These are phyloP conservation scores for Drosophila biarmipes DNA, from an alignment of 1,140 invertebrate species.

Conservation along the genomic window DNA sequence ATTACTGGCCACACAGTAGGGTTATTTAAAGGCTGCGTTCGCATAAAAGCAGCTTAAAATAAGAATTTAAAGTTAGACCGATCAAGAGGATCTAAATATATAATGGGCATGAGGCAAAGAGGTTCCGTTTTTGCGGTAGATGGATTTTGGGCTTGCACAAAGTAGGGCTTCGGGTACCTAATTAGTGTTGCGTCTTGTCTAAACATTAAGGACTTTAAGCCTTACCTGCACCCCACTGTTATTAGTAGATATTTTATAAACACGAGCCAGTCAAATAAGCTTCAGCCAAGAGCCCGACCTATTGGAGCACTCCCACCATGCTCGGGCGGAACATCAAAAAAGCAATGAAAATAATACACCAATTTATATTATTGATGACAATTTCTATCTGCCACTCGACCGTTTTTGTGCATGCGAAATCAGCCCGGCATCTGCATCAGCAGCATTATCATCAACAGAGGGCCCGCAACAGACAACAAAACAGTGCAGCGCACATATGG, in stretches of 20 bases:
- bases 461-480: slow-evolving; percentile 26
- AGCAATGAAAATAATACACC: slow-evolving; percentile 40
- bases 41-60: too few species aligned
- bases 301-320: background rate
- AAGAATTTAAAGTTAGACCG: too few species aligned
- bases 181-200: too few species aligned
- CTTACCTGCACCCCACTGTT: too few species aligned
- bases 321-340: background rate
- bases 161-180: too few species aligned
- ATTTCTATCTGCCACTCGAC: slow-evolving; percentile 50
- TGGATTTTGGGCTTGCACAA: too few species aligned
- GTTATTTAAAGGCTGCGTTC: too few species aligned
- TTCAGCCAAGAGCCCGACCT: background rate
- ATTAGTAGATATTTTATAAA: too few species aligned
- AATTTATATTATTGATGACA: slow-evolving; percentile 72
- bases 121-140: background rate
- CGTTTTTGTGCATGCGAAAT: slow-evolving; percentile 71
- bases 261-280: background rate
- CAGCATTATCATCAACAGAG: slow-evolving; percentile 27
- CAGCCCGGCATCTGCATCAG: slow-evolving; percentile 32
- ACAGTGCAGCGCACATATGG: slow-evolving; percentile 14
- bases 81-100: too few species aligned
- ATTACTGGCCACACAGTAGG: slow-evolving; percentile 5
- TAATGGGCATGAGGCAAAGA: background rate
- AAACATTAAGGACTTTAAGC: too few species aligned